Evolutionary conservation across 2,888 invertebrate genomes (phyloP).

Genomic region (Nesidiocoris tenuis): DNA sequence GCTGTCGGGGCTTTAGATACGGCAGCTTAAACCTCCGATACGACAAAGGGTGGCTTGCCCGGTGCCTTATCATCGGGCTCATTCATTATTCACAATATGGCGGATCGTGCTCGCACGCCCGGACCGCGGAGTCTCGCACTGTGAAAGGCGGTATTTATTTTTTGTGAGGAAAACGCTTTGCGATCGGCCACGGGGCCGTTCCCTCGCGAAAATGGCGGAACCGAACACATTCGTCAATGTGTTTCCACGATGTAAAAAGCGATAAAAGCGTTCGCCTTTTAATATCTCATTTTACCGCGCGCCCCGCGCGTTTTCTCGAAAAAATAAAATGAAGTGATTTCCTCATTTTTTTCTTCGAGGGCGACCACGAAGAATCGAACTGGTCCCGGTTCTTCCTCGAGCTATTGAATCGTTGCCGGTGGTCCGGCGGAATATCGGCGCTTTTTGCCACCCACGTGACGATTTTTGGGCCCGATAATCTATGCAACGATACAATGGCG

Average conservation of each 20-base stretch:
- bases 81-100: background rate
- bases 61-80: background rate
- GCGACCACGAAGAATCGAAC: background rate
- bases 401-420: background rate
- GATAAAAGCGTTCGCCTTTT: background rate
- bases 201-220: background rate
- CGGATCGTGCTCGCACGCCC: background rate
- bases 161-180: background rate
- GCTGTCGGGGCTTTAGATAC: background rate
- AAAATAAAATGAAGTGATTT: background rate
- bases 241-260: no score
- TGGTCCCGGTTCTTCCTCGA: background rate
- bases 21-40: background rate
- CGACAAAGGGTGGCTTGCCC: background rate
- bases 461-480: no score
- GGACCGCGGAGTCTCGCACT: background rate
- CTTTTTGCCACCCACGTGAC: background rate
- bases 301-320: background rate
- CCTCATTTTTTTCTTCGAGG: background rate
- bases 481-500: no score
- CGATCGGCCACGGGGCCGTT: background rate
- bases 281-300: background rate
- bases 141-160: background rate
- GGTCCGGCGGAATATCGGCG: background rate
- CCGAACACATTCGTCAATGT: background rate